phyloP scores from a whole-genome alignment of 2,113 vertebrate genomes.

The Thamnaconus septentrionalis region DNA sequence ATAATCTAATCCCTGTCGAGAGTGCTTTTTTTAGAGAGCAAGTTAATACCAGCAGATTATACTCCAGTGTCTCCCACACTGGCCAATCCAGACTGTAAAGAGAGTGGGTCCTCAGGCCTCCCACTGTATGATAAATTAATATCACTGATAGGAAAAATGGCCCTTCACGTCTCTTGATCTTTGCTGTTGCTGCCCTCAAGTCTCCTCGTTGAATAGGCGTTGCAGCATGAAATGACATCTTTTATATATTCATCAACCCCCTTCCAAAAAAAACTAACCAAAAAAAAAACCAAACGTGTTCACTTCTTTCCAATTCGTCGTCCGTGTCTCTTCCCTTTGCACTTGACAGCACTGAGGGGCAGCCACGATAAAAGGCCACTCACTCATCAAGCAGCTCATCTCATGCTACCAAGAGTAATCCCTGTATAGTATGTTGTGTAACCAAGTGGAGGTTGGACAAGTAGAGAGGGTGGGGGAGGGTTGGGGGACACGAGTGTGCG shows the following conservation, averaged over 20 bases:
- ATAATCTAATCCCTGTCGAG: slow-evolving; percentile 82
- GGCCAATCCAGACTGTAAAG: slow-evolving; percentile 68
- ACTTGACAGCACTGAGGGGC: slow-evolving; percentile 32
- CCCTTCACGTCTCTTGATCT: slow-evolving; percentile 10
- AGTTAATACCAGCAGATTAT: slow-evolving; percentile 82
- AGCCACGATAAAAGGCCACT: slow-evolving; percentile 65
- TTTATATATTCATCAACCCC: neutral
- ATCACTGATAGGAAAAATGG: neutral
- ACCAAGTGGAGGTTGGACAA: slow-evolving; percentile 64
- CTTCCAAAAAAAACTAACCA: too few species aligned
- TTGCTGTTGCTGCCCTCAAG: slow-evolving; percentile 1
- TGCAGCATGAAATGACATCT: neutral
- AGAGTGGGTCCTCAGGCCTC: slow-evolving; percentile 33
- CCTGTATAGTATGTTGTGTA: slow-evolving; percentile 78
- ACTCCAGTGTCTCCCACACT: slow-evolving; percentile 71
- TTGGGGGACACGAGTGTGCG: slow-evolving; percentile 12
- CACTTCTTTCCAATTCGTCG: neutral
- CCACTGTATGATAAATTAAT: slow-evolving; percentile 13
- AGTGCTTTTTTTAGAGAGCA: slow-evolving; percentile 83
- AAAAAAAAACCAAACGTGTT: too few species aligned
- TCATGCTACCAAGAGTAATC: slow-evolving; percentile 71
- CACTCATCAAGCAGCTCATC: slow-evolving; percentile 65
- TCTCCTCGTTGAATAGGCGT: too few species aligned
- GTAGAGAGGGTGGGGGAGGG: slow-evolving; percentile 46
- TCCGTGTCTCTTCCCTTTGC: neutral